Evolutionary conservation across 2,797 vertebrate genomes (phyloP), one percentile per base, ranked within the genome.

Genomic region (Gobio occitaniae): DNA sequence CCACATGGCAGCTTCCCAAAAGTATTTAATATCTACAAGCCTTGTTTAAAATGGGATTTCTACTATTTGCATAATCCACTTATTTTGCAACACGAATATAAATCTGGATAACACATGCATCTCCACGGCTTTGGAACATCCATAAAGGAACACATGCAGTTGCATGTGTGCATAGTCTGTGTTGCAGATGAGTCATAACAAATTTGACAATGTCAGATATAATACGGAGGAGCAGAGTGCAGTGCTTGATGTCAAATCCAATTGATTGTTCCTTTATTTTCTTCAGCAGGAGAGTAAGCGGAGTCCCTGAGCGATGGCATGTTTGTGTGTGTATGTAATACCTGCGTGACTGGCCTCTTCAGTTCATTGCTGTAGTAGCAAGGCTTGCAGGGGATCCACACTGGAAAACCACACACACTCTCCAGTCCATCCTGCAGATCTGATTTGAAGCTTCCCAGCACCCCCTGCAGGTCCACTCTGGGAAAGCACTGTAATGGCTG

Each of bases 401-500:
- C 86, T 74, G 96, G 93, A 91, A 96, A 95, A 65, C 97, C 97
- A 92, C 97, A 98, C 0, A 97, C 86, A 17, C 89, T 94, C 63
- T 93, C 91, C 80, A 98, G 86, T 3, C 44, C 86, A 44, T 5
- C 71, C 66, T 93, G 95, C 88, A 97, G 6, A 88, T 97, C 95
- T 77, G 92, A 93, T 92, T 96, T 70, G 92, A 98, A 98, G 89
- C 91, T 89, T 87, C 78, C 91, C 84, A 96, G 84, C 84, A 92
- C 94, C 80, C 82, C 92, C 94, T 96, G 95, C 89, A 93, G 93
- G 91, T 96, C 90, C 70, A 89, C 91, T 80, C 93, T 91, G 6
- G 96, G 94, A 85, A 95, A 96, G 88, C 94, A 94, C 89, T 97
- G 96, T 47, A 95, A 77, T 1, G 96, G 96, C 88, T 96, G 95